Percentiles rank a stretch among this genome's conserved stretches.
phyloP scores from a whole-genome alignment of 2,113 vertebrate genomes.

The Onychostruthus taczanowskii region DNA sequence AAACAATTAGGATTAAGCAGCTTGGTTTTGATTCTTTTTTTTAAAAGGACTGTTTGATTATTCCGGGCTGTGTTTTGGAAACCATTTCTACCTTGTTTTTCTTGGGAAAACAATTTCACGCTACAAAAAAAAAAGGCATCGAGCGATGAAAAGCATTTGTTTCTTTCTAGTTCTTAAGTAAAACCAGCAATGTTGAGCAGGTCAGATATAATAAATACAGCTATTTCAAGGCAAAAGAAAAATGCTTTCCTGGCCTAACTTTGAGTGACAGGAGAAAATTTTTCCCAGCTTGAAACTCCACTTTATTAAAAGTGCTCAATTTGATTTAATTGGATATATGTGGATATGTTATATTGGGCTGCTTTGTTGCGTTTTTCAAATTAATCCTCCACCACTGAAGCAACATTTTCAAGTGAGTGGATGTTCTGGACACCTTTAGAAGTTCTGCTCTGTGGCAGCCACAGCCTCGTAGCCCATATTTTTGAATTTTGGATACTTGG shows the following conservation, averaged over 20 bases:
- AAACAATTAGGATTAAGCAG: slow-evolving; percentile 64
- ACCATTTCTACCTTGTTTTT: slow-evolving; percentile 29
- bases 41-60: not conserved
- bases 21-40: not conserved
- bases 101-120: slow-evolving; percentile 41
- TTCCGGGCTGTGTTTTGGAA: slow-evolving; percentile 30
- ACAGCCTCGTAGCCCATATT: slow-evolving; percentile 69
- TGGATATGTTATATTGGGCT: not conserved
- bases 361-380: slow-evolving; percentile 38
- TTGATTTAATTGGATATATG: slow-evolving; percentile 41
- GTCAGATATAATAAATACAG: slow-evolving; percentile 62
- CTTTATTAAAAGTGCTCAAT: slow-evolving; percentile 41
- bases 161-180: slow-evolving; percentile 46
- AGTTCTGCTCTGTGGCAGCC: slow-evolving; percentile 41
- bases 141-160: slow-evolving; percentile 41
- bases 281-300: slow-evolving; percentile 44
- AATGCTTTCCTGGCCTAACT: slow-evolving; percentile 37
- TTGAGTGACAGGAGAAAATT: slow-evolving; percentile 69
- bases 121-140: slow-evolving; percentile 28
- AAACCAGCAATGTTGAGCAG: slow-evolving; percentile 47
- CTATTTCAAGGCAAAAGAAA: slow-evolving; percentile 63
- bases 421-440: slow-evolving; percentile 66
- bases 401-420: slow-evolving; percentile 30
- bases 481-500: slow-evolving; percentile 79
- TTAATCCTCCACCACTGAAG: slow-evolving; percentile 44